These are phyloP conservation scores for Nylanderia fulva DNA, from an alignment of 1,140 invertebrate genomes.

Conservation along the genomic window DNA sequence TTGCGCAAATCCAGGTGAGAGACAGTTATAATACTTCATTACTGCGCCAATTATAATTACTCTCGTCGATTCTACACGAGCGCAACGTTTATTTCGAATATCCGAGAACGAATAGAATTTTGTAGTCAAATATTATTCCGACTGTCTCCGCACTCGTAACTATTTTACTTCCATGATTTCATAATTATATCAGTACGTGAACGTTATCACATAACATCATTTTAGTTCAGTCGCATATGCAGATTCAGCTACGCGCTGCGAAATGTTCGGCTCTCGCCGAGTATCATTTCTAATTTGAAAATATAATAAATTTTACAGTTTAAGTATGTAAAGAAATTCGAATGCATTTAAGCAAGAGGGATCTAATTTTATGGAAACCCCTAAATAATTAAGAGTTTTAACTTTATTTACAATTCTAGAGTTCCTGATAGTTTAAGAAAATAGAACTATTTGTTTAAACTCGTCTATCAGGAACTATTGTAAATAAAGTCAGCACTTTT, in stretches of 20 bases:
- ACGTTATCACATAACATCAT: constrained; percentile 23
- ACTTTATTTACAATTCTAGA: too few relatives aligned
- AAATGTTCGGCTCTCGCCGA: constrained; percentile 6
- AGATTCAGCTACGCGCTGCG: neutral
- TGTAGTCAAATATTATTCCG: constrained; percentile 45
- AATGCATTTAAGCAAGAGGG: neutral
- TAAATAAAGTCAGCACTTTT: too few relatives aligned
- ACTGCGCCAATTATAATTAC: constrained; percentile 35
- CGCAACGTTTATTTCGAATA: constrained; percentile 27
- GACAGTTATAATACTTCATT: constrained; percentile 38
- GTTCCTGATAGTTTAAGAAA: too few relatives aligned
- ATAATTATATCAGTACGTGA: constrained; percentile 38
- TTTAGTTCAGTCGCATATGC: neutral
- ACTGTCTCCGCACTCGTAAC: constrained; percentile 5
- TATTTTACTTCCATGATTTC: constrained; percentile 23
- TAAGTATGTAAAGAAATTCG: neutral
- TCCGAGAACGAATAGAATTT: constrained; percentile 31
- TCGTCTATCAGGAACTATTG: too few relatives aligned
- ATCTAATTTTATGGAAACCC: too few relatives aligned
- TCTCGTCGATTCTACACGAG: constrained; percentile 27
- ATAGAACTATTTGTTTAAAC: too few relatives aligned
- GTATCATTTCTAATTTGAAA: neutral
- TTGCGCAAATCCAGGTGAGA: neutral
- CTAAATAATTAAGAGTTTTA: too few relatives aligned
- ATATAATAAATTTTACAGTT: constrained; percentile 1